Evolutionary conservation across 2,113 vertebrate genomes (phyloP), one percentile per base, ranked within the genome.

Genomic region (human (Homo sapiens)): DNA sequence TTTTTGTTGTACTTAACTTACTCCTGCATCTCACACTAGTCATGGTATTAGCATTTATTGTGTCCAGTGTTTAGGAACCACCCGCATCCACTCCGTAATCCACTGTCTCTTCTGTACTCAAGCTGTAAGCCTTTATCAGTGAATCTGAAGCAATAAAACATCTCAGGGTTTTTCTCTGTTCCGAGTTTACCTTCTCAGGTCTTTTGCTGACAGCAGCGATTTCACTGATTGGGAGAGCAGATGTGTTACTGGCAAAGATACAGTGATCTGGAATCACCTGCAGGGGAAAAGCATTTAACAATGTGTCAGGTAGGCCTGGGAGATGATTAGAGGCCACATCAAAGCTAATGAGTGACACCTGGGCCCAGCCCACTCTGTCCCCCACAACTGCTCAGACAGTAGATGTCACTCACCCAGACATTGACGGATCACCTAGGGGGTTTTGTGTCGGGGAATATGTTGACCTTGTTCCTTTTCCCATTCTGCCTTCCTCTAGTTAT

Each of bases 201-300:
- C 99, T 99, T 98, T 99, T 99, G 99, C 99, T 99, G 96, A 91
- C 99, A 68, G 99, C 98, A 83, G 99, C 99, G 0, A 99, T 99
- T 20, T 99, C 99, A 98, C 95, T 98, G 97, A 99, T 99, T 10
- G 99, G 99, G 38, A 99, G 99, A 96, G 99, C 99, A 16, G 99
- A 99, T 0, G 99, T 99, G 98, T 99, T 99, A 94, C 99, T 99
- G 98, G 99, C 99, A 10, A 99, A 99, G 97, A 99, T 93, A 96
- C 99, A 99, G 96, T 99, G 99, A 70, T 99, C 98, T 23, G 99
- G 97, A 95, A 98, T 98, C 80, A 99, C 98, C 99, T 99, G 99
- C 27, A 11, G 32, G 32, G 70, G 30, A 70, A 90, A 12, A 68
- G 55, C 89, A 43, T 83, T 72, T 40, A 1, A 50, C 84, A 75